phyloP scores from a whole-genome alignment of 2,888 invertebrate species.

The Keiferia lycopersicella region DNA sequence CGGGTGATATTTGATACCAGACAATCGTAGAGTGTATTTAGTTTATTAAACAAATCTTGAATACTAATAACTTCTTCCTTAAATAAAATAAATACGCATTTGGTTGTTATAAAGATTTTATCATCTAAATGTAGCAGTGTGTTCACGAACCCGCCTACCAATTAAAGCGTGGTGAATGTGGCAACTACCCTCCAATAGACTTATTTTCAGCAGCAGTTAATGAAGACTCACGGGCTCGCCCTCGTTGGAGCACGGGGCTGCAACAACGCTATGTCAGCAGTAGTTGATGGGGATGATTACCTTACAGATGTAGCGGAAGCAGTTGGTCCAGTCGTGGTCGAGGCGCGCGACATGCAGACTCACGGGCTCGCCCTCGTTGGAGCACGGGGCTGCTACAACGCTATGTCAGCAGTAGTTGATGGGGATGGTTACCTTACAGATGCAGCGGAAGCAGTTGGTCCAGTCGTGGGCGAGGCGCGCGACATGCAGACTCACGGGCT shows the following conservation, averaged over 20 bases:
- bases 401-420: not conserved
- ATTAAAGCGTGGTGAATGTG: too few relatives aligned
- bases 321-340: not conserved
- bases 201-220: too few relatives aligned
- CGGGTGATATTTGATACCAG: slow-evolving; percentile 4
- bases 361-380: too few relatives aligned
- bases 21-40: not conserved
- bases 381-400: slow-evolving; percentile 79
- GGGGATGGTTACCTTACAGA: slow-evolving; percentile 82
- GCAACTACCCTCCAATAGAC: too few relatives aligned
- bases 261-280: too few relatives aligned
- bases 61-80: not conserved
- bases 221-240: too few relatives aligned
- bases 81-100: not conserved
- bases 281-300: not conserved
- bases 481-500: too few relatives aligned
- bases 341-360: too few relatives aligned
- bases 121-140: too few relatives aligned
- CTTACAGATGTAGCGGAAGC: slow-evolving; percentile 11
- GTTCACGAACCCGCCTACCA: too few relatives aligned
- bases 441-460: slow-evolving; percentile 90
- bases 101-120: too few relatives aligned
- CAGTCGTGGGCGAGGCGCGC: slow-evolving; percentile 83
- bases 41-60: not conserved
- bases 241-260: too few relatives aligned